Evolutionary conservation across 2,797 vertebrate genomes (phyloP).

Genomic region (Mormyrus hasselquistii): DNA sequence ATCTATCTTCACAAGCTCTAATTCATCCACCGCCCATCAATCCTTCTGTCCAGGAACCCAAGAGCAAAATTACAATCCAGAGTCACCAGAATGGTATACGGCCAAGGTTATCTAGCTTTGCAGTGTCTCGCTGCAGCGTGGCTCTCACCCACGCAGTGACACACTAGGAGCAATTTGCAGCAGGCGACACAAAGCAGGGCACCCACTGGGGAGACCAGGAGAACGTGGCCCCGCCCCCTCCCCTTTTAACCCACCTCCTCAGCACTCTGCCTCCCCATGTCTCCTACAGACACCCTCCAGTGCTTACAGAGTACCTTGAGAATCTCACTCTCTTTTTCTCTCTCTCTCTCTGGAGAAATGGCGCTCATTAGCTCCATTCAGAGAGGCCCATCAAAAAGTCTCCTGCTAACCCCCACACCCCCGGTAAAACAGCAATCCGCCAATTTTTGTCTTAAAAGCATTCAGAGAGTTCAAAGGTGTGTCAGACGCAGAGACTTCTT

Average conservation of each 20-base stretch:
- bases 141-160: neutral
- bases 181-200: neutral
- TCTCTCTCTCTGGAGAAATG: neutral
- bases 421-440: neutral
- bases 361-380: conserved; percentile 7
- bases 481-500: neutral
- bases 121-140: neutral
- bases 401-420: neutral
- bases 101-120: neutral
- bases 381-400: neutral
- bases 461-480: neutral
- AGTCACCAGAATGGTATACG: neutral
- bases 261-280: neutral
- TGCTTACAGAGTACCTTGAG: neutral
- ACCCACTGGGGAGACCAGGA: neutral
- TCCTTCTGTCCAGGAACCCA: neutral
- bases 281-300: neutral
- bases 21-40: neutral
- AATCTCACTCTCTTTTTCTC: neutral
- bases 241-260: neutral
- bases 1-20: neutral
- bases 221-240: neutral
- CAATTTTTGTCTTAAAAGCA: neutral
- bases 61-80: neutral
- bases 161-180: neutral